Base-by-base conservation (phyloP, 2,113 vertebrate species). In the Romanogobio albipinnatus region DNA sequence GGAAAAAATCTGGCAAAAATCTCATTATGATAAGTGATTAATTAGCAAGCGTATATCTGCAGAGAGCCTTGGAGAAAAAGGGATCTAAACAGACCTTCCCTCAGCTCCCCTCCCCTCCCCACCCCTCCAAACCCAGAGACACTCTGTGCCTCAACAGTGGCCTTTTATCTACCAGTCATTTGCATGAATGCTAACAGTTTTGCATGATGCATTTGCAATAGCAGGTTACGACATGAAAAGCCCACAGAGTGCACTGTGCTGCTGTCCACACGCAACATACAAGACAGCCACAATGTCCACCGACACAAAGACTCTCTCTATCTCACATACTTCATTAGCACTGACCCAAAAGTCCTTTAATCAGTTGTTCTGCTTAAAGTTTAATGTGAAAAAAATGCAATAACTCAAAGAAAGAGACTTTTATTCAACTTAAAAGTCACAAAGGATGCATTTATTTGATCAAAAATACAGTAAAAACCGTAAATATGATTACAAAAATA, bases 11-110 rank as follows among this genome's bases (percentile, higher is more conserved):
- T 88, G 83, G 84, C 70, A 90, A 82, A 89, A 93, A 90, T 89
- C 92, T 92, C 89, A 90, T 94, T 91, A 91, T 93, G 92, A 93
- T 91, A 91, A 93, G 91, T 93, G 92, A 92, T 93, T 93, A 93
- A 94, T 94, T 93, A 94, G 91, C 89, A 87, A 86, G 86, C 87
- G 64, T 89, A 85, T 93, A 85, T 93, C 93, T 91, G 90, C 76
- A 78, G 90, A 92, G 91, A 89, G 87, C 81, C 81, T 82, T 45
- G 86, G 89, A 24, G 83, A 78, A 84, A 76, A 26, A 43, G 64
- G n/a, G 83, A 88, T 92, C 92, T 90, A 92, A 92, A 91, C 76
- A 79, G 84, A 73, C 64, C 58, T 47, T 73, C 76, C 56, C 58
- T 49, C 14, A 9, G 53, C 76, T 79, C 64, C 47, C 36, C 64